Base-by-base conservation (phyloP, 2,113 vertebrate genomes). In the Carassius gibelio region DNA sequence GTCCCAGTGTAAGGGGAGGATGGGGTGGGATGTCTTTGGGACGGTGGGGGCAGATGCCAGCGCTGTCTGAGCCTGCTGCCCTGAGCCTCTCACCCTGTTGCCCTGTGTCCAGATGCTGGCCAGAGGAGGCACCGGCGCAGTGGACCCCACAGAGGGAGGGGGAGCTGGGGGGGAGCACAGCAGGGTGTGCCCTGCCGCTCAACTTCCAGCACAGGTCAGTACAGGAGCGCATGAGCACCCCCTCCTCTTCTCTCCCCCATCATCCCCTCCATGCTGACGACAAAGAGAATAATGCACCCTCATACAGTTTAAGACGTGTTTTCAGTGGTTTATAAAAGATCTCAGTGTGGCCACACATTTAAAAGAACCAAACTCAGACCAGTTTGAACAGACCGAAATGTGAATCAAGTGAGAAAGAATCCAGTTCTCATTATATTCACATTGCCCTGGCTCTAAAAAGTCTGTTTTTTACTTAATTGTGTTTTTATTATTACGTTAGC, bases 191-290 rank as follows among this genome's bases (percentile, higher is more conserved):
- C 92, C 94, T 95, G 93, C 93, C 94, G 91, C 92, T 95, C 94
- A 94, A 95, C 94, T 94, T 95, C 93, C 93, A 95, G 92, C 93
- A 95, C 94, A 95, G 94, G 94, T 95, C 93, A 94, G 94, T 95
- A 94, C 91, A 91, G 93, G 92, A 93, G 93, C 90, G 92, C 91
- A 92, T 92, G 92, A 93, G 90, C 92, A 90, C 93, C 92, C 90
- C 92, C 90, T 78, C 84, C 74, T 74, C 85, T 30, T 69, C 61
- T 71, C 85, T 23, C 84, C 85, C 48, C 90, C 90, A 89, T 93
- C 92, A 92, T 92, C 89, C 89, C 89, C 91, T 93, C 91, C 91
- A 93, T 92, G 78, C 79, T 62, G 50, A 68, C n/a, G 42, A 64
- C 71, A 86, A 42, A 62, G 57, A 50, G 69, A 84, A 84, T 55